Base-by-base conservation (phyloP, 2,888 invertebrate genomes). In the Autographa pulchrina region DNA sequence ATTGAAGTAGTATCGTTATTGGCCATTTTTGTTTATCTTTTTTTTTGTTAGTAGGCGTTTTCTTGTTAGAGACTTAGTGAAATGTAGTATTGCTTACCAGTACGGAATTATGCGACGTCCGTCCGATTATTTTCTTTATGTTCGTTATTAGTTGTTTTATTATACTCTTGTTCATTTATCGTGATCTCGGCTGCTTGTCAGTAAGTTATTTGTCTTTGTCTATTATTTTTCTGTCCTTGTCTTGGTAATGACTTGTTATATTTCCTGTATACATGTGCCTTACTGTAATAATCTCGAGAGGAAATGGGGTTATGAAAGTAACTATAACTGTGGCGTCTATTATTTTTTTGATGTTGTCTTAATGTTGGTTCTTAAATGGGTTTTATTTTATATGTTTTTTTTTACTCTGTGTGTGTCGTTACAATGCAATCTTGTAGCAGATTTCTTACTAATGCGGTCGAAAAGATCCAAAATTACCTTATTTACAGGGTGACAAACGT, bases 181-280 rank as follows among this genome's bases (percentile, higher is more conserved):
- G 48, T n/a, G 48, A 48, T 48, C n/a, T 48, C 48, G 48, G 48
- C 48, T n/a, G 48, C 48, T 48, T 48, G 48, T 48, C 16, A n/a
- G 48, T 48, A 48, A 43, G 16, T 8, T n/a, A 16, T 48, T n/a
- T 41, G 41, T 41, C 41, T n/a, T n/a, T 48, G 16, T 48, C 38
- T 38, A 11, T 38, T 38, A 38, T n/a, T n/a, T 43, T 48, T 48
- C n/a, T 48, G n/a, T 48, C n/a, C 14, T n/a, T 48, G 7, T 48
- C n/a, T 48, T 48, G 16, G 48, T 16, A 43, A 16, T 14, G 5
- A 48, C n/a, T 11, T 38, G 1, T 48, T 48, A n/a, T n/a, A n/a
- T 48, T 48, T 16, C n/a, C 7, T 48, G n/a, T n/a, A n/a, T 48
- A 48, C n/a, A 48, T 48, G n/a, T 48, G n/a, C n/a, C 5, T 38